Evolutionary conservation across 2,888 invertebrate genomes (phyloP), one percentile per base, ranked within the genome.

Genomic region (Miltochrista miniata): DNA sequence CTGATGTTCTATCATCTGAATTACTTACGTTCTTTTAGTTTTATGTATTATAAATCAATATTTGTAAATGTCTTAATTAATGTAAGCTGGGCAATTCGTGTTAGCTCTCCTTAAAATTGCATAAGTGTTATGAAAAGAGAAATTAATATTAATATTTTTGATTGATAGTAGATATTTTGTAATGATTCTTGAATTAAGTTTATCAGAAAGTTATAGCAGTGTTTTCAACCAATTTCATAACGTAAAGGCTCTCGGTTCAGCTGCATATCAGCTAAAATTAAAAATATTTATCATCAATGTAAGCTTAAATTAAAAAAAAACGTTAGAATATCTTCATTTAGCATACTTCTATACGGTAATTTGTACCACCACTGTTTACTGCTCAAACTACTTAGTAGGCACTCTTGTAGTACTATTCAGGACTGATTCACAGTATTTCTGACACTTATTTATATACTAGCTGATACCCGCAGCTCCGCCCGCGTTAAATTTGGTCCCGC

Each of bases 61-160:
- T 44, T 39, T 29, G 24, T 34, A 29, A 44, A 49, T 39, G 24
- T 44, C 1, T 43, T 49, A 44, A 49, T 49, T 39, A 49, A 24
- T 30, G n/a, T 34, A 24, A 41, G 33, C 24, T 13, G n/a, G 2
- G 18, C n/a, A 41, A n/a, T 33, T 46, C 11, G 46, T 44, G 1
- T 30, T 31, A 33, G 41, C 30, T 48, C 10, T 18, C 8, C 7
- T 13, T 36, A 36, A 41, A 13, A n/a, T 42, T 48, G 12, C 15
- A 15, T 36, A 34, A 43, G n/a, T 33, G 29, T 41, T 10, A 39
- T 37, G 15, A 40, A 24, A 14, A 36, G 24, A 35, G 29, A 29
- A 33, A 12, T 34, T 24, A 33, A n/a, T 31, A 31, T 39, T 30
- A 5, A 14, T 30, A 14, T 10, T 46, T 34, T 34, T 15, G 42